A percentile compares a stretch with the other conserved stretches of the same genome.
These are phyloP conservation scores for Syngnathus scovelli DNA, from an alignment of 2,113 vertebrate species.

Conservation along the genomic window DNA sequence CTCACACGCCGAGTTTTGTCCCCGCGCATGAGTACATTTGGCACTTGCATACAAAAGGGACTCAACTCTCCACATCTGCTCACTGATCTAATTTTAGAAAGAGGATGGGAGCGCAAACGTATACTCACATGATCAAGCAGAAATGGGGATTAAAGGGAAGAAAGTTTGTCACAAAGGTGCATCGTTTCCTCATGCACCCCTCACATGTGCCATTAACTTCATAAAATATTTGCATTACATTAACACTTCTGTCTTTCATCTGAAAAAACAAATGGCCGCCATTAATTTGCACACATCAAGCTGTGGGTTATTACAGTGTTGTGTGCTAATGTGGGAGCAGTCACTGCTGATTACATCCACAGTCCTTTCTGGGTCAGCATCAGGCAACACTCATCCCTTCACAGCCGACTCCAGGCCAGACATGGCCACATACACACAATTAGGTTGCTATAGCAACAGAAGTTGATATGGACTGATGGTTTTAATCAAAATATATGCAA, in stretches of 20 bases:
- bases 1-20: conserved; percentile 2
- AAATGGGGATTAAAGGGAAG: background rate
- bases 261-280: background rate
- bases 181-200: background rate
- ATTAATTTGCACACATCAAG: background rate
- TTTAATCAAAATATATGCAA: background rate
- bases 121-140: background rate
- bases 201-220: background rate
- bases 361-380: conserved; percentile 62
- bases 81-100: conserved; percentile 45
- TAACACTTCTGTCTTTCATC: background rate
- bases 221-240: background rate
- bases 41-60: conserved; percentile 29
- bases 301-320: conserved; percentile 26
- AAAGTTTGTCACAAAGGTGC: background rate
- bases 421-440: background rate
- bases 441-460: conserved; percentile 1
- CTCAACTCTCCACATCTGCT: conserved; percentile 44
- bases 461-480: too few species aligned
- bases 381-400: conserved; percentile 45
- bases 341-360: conserved; percentile 51
- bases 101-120: conserved; percentile 4
- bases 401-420: conserved; percentile 56
- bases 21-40: conserved; percentile 33
- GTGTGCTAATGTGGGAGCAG: conserved; percentile 53